Percentiles rank a stretch among this genome's conserved stretches.
Conservation (phyloP, 1,140 invertebrate species). For the Forficula auricularia region DNA sequence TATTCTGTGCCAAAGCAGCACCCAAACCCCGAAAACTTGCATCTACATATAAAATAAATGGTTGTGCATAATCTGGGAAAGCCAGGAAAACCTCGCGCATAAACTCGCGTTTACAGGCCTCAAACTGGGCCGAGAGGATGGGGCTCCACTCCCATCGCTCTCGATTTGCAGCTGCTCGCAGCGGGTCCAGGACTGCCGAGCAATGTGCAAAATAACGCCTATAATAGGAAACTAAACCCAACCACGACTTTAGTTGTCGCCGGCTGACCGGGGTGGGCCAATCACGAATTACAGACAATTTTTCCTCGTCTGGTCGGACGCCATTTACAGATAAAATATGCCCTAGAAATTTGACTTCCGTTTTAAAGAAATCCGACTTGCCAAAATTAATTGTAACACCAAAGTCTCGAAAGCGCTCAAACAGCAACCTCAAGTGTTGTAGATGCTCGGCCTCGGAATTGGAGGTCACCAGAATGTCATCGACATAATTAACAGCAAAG, state of each 20-base stretch:
- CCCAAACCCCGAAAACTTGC: conserved; percentile 17
- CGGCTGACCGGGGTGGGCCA: conserved; percentile 19
- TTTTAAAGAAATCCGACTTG: conserved; percentile 17
- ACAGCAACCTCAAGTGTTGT: conserved; percentile 10
- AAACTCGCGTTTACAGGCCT: conserved; percentile 9
- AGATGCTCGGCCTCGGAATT: conserved; percentile 14
- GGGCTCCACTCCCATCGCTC: conserved; percentile 10
- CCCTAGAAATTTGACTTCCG: conserved; percentile 24
- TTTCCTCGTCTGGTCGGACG: conserved; percentile 17
- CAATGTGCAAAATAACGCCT: conserved; percentile 21
- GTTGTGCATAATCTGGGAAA: conserved; percentile 10
- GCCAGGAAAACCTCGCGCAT: conserved; percentile 11
- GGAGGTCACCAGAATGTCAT: conserved; percentile 15
- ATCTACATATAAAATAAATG: conserved; percentile 16
- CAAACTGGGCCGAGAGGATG: too few species aligned
- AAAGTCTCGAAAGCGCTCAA: conserved; percentile 10
- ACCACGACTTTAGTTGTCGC: conserved; percentile 23
- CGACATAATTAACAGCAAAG: conserved; percentile 1
- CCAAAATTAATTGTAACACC: conserved; percentile 15
- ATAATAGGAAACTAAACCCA: conserved; percentile 27
- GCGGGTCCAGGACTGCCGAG: conserved; percentile 13
- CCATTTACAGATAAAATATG: conserved; percentile 20
- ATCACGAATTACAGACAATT: conserved; percentile 16
- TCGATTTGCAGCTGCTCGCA: conserved; percentile 17
- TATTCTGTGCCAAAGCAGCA: conserved; percentile 16